Percentiles rank a stretch among this genome's conserved stretches.
phyloP scores from a whole-genome alignment of 2,113 vertebrate species.

The Cyanistes caeruleus region DNA sequence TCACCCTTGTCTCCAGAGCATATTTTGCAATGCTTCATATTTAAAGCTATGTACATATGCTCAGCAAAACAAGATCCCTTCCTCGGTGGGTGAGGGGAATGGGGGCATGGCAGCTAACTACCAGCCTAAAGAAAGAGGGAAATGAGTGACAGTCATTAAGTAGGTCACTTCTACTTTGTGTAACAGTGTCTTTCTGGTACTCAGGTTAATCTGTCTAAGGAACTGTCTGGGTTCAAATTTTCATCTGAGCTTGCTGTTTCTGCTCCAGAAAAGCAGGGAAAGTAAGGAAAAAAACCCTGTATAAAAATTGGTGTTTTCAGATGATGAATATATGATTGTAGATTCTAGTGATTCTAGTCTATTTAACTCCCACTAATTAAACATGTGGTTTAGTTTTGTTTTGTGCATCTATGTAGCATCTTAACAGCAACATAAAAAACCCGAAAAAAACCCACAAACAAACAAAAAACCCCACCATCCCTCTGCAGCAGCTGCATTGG shows the following conservation, averaged over 20 bases:
- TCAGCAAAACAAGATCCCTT: not conserved
- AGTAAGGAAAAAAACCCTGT: not conserved
- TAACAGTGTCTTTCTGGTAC: not conserved
- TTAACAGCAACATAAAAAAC: not conserved
- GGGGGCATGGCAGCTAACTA: not conserved
- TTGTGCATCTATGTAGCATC: not conserved
- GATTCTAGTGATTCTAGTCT: not conserved
- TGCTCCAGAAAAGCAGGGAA: not conserved
- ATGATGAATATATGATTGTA: not conserved
- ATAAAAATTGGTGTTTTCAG: not conserved
- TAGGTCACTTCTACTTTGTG: constrained; percentile 23
- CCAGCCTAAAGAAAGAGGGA: not conserved
- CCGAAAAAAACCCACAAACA: not conserved
- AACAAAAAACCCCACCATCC: not conserved
- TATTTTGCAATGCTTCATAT: not conserved
- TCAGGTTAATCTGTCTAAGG: not conserved
- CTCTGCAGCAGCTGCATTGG: not conserved
- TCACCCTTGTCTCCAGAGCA: not conserved
- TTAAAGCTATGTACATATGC: not conserved
- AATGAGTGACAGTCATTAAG: constrained; percentile 32
- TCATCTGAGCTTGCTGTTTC: not conserved
- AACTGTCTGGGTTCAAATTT: not conserved
- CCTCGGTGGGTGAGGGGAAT: not conserved
- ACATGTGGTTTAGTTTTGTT: constrained; percentile 24
- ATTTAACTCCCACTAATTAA: not conserved